These are phyloP conservation scores for Hyperoplus lanceolatus DNA, from an alignment of 2,797 vertebrate species.

Conservation along the genomic window DNA sequence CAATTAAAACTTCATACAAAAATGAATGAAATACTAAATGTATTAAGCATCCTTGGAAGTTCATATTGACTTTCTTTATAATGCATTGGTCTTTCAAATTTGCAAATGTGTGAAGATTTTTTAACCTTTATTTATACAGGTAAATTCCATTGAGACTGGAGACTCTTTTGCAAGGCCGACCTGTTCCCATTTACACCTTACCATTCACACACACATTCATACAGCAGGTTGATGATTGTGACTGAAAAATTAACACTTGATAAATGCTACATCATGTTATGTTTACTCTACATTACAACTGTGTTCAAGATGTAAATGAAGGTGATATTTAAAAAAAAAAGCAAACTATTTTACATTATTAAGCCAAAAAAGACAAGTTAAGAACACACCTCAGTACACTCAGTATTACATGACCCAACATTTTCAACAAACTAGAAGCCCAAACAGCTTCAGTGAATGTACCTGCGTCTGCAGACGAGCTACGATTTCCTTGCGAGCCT, in stretches of 20 bases:
- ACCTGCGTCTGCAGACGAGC: conserved; percentile 89
- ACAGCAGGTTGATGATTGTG: too few relatives aligned
- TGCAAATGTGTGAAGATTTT: too few relatives aligned
- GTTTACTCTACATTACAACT: too few relatives aligned
- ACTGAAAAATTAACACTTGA: too few relatives aligned
- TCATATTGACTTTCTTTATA: neutral
- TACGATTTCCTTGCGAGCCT: conserved; percentile 89
- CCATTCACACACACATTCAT: too few relatives aligned
- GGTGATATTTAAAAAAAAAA: too few relatives aligned
- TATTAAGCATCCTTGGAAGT: neutral
- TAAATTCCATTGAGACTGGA: too few relatives aligned
- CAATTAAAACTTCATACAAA: neutral
- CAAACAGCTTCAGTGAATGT: neutral
- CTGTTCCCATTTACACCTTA: too few relatives aligned
- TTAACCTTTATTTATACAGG: too few relatives aligned
- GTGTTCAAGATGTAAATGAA: too few relatives aligned
- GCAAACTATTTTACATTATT: neutral
- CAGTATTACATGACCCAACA: neutral
- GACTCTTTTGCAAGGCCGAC: too few relatives aligned
- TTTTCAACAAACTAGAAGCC: neutral
- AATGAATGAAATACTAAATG: neutral
- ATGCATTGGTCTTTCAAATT: neutral
- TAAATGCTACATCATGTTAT: too few relatives aligned
- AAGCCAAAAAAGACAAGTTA: neutral
- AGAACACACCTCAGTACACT: neutral